Evolutionary conservation across 2,888 invertebrate genomes (phyloP).

Genomic region (Xylota sylvarum): DNA sequence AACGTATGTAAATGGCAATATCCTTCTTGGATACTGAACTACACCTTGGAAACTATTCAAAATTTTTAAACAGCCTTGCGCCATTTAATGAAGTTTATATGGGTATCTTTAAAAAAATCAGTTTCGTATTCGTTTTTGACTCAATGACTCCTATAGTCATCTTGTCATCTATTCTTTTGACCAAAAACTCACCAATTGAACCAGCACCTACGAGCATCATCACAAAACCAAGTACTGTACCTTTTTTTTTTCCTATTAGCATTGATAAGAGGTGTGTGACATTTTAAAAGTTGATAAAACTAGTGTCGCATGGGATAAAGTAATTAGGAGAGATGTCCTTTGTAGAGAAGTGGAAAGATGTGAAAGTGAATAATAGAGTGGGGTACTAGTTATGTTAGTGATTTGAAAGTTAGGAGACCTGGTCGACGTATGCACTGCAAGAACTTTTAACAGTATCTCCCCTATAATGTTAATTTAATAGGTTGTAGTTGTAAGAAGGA

Average conservation of each 20-base stretch:
- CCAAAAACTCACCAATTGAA: too few species aligned
- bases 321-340: conserved; percentile 38
- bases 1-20: too few species aligned
- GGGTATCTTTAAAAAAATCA: too few species aligned
- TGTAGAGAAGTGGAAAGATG: neutral
- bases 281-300: conserved; percentile 33
- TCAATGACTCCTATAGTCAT: too few species aligned
- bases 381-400: conserved; percentile 4
- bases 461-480: conserved; percentile 18
- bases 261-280: conserved; percentile 4
- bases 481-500: conserved; percentile 9
- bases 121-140: too few species aligned
- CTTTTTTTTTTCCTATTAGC: neutral
- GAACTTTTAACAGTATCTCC: neutral
- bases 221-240: neutral
- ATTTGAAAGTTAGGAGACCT: conserved; percentile 3
- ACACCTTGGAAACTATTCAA: too few species aligned
- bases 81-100: too few species aligned
- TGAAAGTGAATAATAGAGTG: neutral
- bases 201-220: too few species aligned
- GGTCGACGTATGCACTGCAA: neutral
- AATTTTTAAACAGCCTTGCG: too few species aligned
- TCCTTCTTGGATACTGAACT: too few species aligned
- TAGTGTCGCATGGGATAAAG: conserved; percentile 42
- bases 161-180: too few species aligned